Evolutionary conservation across 64 coral and sea anemone species (phyloP).

Genomic region (Montipora capricornis): DNA sequence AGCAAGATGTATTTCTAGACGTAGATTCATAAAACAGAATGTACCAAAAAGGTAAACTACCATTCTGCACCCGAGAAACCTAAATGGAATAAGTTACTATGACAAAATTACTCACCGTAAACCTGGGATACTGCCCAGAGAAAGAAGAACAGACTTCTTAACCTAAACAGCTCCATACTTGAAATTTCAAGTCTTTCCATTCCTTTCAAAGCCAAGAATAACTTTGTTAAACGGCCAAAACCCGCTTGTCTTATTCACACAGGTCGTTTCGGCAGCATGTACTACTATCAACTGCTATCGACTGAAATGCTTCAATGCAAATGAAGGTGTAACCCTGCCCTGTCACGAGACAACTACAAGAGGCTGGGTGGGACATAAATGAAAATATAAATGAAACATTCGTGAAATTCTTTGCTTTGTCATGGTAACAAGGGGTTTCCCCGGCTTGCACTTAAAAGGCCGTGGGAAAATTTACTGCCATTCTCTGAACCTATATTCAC

Average conservation of each 20-base stretch:
- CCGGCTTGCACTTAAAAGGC: background rate
- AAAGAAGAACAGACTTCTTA: background rate
- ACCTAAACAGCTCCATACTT: background rate
- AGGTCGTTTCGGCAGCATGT: background rate
- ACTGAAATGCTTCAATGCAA: background rate
- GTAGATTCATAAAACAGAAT: no score
- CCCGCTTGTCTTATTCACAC: background rate
- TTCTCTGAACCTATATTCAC: background rate
- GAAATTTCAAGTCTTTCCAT: background rate
- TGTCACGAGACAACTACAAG: conserved; percentile 1
- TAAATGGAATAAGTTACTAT: background rate
- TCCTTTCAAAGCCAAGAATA: background rate
- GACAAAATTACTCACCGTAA: background rate
- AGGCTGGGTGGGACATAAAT: background rate
- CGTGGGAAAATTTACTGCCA: background rate
- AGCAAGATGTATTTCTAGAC: background rate
- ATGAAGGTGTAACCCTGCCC: background rate
- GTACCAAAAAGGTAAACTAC: no score
- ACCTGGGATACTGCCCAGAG: background rate
- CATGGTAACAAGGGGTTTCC: background rate
- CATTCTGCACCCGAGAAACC: no score
- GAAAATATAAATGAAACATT: background rate
- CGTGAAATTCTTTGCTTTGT: background rate
- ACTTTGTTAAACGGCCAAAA: background rate
- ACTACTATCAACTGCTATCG: background rate